A percentile compares a stretch with the other conserved stretches of the same genome.
Evolutionary conservation across 1,140 invertebrate species (phyloP).

Genomic region (Panagrolaimus sp.): DNA sequence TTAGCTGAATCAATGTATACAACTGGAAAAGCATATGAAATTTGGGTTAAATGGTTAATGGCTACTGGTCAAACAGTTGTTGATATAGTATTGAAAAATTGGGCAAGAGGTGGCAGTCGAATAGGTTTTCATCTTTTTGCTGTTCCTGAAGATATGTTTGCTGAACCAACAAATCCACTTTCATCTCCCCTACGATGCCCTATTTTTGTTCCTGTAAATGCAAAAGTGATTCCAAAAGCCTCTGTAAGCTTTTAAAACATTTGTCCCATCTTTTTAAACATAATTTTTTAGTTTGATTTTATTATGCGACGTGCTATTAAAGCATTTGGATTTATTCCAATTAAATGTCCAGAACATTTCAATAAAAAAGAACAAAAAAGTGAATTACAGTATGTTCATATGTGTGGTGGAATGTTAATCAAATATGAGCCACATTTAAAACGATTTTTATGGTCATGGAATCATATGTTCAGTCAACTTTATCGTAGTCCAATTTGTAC

Average conservation of each 20-base stretch:
- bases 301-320: constrained; percentile 35
- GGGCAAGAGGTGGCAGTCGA: constrained; percentile 78
- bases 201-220: constrained; percentile 82
- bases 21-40: constrained; percentile 81
- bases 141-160: constrained; percentile 86
- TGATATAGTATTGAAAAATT: constrained; percentile 81
- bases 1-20: constrained; percentile 72
- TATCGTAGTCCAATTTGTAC: constrained; percentile 68
- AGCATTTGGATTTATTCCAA: constrained; percentile 59
- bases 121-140: constrained; percentile 79
- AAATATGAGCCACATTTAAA: constrained; percentile 64
- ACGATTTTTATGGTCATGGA: constrained; percentile 96
- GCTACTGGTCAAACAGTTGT: constrained; percentile 84
- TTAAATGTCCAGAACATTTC: constrained; percentile 44
- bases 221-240: constrained; percentile 61
- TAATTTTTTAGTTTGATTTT: constrained; percentile 32
- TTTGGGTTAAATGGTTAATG: constrained; percentile 89
- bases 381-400: constrained; percentile 67
- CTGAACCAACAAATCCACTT: constrained; percentile 80
- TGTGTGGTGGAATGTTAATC: constrained; percentile 87
- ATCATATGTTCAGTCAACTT: constrained; percentile 87
- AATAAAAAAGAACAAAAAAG: constrained; percentile 15
- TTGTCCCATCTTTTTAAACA: neutral
- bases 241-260: constrained; percentile 20
- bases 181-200: constrained; percentile 92